Base-by-base conservation (phyloP, 2,888 invertebrate genomes). In the Ophioninae sp. region DNA sequence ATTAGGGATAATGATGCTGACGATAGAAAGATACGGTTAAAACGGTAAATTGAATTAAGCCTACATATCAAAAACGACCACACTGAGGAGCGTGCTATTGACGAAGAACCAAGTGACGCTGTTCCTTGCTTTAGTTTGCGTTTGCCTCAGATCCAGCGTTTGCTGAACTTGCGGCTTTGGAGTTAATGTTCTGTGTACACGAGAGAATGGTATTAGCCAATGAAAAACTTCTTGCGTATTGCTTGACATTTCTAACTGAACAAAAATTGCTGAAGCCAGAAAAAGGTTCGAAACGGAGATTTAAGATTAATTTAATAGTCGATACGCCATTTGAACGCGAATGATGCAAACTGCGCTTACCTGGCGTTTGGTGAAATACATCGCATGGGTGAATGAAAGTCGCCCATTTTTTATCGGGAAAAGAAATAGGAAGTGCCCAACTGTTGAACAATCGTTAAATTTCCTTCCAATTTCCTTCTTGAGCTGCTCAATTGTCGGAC, bases 51-150 rank as follows among this genome's bases (percentile, higher is more conserved):
- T 62, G 93, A 95, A 94, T 92, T 13, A 13, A 2, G 13, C 17
- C 17, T 50, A 96, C 96, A 96, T 92, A 89, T 96, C 96, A 89
- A 95, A 95, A 8, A 94, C 89, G 59, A 95, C 92, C 73, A 95
- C 88, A 17, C 94, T 88, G 44, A 95, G 91, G 41, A 95, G 87
- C 10, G 93, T 88, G n/a, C 93, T 92, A 88, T 96, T 96, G 20
- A 95, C 89, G 13, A 93, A 88, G 69, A 95, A 94, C 95, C 95
- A 95, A 86, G 94, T 94, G n/a, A 95, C 89, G 30, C 94, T 94
- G 75, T 90, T 93, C 7, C 93, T 93, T 3, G 94, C 93, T 89
- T 94, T 94, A 83, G 91, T 93, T 80, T 94, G 93, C 0, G 92
- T 93, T 86, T 94, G 94, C 70, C 94, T 94, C 13, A 95, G 86